Conservation (phyloP, 2,113 vertebrate genomes). For the Hemiscyllium ocellatum region DNA sequence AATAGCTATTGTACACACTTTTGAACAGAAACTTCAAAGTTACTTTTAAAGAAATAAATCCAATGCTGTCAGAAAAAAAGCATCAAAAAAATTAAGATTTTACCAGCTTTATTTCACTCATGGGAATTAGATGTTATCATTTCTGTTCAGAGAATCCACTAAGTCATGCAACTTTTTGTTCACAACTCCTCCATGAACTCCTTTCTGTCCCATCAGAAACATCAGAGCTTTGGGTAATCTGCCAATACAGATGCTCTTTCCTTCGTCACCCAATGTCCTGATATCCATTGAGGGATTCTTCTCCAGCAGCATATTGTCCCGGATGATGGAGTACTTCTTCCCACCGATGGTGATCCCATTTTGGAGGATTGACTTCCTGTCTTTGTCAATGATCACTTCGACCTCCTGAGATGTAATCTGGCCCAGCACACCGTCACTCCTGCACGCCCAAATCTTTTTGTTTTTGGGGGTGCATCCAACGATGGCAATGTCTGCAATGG, state of each 20-base stretch:
- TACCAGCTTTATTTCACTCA: constrained; percentile 7
- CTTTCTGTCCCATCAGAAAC: constrained; percentile 29
- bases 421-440: neutral
- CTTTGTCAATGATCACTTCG: constrained; percentile 25
- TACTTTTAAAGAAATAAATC: neutral
- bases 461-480: constrained; percentile 25
- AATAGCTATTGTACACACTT: neutral
- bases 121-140: neutral
- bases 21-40: neutral
- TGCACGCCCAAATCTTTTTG: neutral
- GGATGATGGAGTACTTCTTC: constrained; percentile 33
- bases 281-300: constrained; percentile 15
- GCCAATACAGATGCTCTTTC: constrained; percentile 26
- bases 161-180: constrained; percentile 33
- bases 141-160: neutral
- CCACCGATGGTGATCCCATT: constrained; percentile 21
- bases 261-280: constrained; percentile 7
- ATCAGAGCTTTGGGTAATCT: constrained; percentile 18
- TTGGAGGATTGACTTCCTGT: constrained; percentile 30
- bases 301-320: constrained; percentile 26
- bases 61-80: neutral
- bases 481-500: neutral
- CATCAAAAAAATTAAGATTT: neutral
- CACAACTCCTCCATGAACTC: constrained; percentile 25
- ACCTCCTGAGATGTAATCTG: constrained; percentile 12